Evolutionary conservation across 2,888 invertebrate genomes (phyloP).

Genomic region (Eupithecia inturbata): DNA sequence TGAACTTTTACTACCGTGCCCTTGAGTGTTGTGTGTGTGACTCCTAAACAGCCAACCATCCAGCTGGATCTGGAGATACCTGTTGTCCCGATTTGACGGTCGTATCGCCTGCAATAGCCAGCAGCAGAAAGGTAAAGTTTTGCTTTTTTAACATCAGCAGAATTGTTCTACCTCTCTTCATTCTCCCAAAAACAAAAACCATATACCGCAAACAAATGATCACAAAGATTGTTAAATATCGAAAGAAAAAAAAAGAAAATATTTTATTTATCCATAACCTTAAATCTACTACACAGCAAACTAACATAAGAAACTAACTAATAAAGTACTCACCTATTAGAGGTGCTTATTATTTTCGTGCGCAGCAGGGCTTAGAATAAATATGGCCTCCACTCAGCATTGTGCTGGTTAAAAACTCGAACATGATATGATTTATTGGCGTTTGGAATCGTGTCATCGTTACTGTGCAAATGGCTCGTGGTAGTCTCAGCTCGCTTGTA

Average conservation of each 20-base stretch:
- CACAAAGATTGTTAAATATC: background rate
- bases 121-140: background rate
- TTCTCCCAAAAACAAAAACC: background rate
- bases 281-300: too few species aligned
- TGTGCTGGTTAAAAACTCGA: too few species aligned
- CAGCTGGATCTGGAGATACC: background rate
- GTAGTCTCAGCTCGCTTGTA: background rate
- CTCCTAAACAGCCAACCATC: background rate
- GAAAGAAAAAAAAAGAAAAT: too few species aligned
- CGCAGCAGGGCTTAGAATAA: too few species aligned
- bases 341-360: too few species aligned
- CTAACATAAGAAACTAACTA: too few species aligned
- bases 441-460: background rate
- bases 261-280: too few species aligned
- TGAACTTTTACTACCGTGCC: too few species aligned
- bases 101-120: background rate
- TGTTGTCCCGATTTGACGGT: background rate
- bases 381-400: too few species aligned
- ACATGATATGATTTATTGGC: conserved; percentile 8
- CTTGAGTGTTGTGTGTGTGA: background rate
- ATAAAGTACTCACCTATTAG: too few species aligned
- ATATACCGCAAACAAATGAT: background rate
- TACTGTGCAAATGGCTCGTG: background rate
- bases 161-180: background rate
- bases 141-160: background rate